A percentile compares a stretch with the other conserved stretches of the same genome.
phyloP scores from a whole-genome alignment of 2,888 invertebrate species.

The Proisotoma minuta region DNA sequence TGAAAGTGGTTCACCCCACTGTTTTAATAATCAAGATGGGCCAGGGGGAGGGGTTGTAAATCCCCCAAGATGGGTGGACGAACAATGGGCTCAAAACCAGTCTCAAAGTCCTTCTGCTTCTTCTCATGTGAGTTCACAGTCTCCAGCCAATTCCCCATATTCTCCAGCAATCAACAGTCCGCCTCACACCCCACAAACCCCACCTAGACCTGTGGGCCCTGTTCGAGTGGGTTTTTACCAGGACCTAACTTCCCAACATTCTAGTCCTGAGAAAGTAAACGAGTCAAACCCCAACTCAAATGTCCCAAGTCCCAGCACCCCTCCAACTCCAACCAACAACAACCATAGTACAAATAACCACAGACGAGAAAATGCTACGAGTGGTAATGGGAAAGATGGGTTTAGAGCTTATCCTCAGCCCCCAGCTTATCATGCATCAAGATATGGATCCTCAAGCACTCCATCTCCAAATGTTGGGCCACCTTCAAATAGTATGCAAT shows the following conservation, averaged over 20 bases:
- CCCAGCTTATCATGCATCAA: conserved; percentile 25
- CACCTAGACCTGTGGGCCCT: conserved; percentile 67
- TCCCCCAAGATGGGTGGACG: conserved; percentile 62
- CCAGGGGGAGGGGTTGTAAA: conserved; percentile 60
- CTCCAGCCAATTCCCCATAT: conserved; percentile 46
- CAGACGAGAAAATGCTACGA: conserved; percentile 15
- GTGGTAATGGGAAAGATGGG: conserved; percentile 14
- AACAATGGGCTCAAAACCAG: conserved; percentile 63
- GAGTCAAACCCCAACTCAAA: conserved; percentile 30
- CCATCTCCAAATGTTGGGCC: conserved; percentile 35
- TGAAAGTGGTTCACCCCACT: conserved; percentile 60
- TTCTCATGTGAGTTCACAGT: conserved; percentile 54
- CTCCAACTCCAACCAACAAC: conserved; percentile 36
- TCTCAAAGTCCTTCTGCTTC: conserved; percentile 62
- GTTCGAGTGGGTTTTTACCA: conserved; percentile 85
- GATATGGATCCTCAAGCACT: conserved; percentile 34
- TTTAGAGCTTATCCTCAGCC: conserved; percentile 24
- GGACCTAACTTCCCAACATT: conserved; percentile 57
- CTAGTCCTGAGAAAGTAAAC: conserved; percentile 48
- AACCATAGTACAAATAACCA: conserved; percentile 54
- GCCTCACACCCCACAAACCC: conserved; percentile 56
- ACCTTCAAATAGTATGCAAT: conserved; percentile 24
- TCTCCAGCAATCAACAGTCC: conserved; percentile 50
- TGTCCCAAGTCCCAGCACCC: conserved; percentile 37
- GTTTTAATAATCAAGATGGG: conserved; percentile 53